Conservation (phyloP, 2,113 vertebrate genomes). For the Odontophorus gujanensis region DNA sequence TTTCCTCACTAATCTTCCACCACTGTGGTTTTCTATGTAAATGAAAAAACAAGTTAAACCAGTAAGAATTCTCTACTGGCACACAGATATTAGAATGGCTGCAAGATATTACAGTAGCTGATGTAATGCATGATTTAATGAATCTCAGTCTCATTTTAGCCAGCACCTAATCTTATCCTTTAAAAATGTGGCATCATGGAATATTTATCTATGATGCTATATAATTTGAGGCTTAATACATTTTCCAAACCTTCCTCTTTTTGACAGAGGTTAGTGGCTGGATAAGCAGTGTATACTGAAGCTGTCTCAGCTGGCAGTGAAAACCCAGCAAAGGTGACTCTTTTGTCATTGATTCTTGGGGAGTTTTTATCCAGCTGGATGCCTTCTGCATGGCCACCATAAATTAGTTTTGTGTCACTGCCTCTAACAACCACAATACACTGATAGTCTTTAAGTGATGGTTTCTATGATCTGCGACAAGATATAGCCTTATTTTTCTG, state of each 20-base stretch:
- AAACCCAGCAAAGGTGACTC: slow-evolving; percentile 36
- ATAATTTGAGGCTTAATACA: slow-evolving; percentile 9
- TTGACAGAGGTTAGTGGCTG: not conserved
- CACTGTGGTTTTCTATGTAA: not conserved
- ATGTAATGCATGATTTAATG: not conserved
- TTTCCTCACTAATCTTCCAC: not conserved
- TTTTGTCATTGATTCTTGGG: slow-evolving; percentile 68
- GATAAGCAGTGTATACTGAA: not conserved
- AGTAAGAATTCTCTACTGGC: not conserved
- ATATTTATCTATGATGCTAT: not conserved
- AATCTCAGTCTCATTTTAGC: not conserved
- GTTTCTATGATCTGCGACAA: slow-evolving; percentile 45
- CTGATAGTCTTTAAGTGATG: slow-evolving; percentile 46
- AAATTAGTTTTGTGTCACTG: slow-evolving; percentile 56
- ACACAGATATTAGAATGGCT: not conserved
- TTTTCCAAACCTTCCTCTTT: not conserved
- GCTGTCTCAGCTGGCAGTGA: not conserved
- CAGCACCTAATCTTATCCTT: not conserved
- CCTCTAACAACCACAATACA: slow-evolving; percentile 37
- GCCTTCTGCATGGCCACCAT: slow-evolving; percentile 47
- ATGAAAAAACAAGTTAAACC: not conserved
- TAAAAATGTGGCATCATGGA: not conserved
- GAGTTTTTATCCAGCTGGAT: slow-evolving; percentile 42
- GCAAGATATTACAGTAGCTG: not conserved
- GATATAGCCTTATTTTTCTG: slow-evolving; percentile 40